A percentile compares a stretch with the other conserved stretches of the same genome.
These are phyloP conservation scores for Tricholaema leucomelas DNA, from an alignment of 2,113 vertebrate species.

Conservation along the genomic window DNA sequence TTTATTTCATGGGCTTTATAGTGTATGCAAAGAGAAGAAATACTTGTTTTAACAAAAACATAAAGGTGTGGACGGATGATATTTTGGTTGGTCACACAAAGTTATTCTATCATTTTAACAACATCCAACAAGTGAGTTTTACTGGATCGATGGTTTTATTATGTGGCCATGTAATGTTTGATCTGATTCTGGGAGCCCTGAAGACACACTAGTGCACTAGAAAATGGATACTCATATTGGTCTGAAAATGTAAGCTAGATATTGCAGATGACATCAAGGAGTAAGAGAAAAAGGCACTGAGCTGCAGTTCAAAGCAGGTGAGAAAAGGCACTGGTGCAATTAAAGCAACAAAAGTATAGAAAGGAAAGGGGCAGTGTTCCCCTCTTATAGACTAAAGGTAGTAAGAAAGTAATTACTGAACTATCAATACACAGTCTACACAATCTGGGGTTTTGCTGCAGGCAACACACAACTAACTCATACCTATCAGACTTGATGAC, in stretches of 20 bases:
- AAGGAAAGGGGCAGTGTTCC: background rate
- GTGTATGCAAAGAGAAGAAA: background rate
- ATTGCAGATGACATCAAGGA: background rate
- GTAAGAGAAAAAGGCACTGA: background rate
- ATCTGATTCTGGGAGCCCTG: background rate
- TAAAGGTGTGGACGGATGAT: background rate
- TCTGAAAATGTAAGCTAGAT: background rate
- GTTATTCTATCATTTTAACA: background rate
- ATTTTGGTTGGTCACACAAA: background rate
- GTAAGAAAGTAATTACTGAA: background rate
- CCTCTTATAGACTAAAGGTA: background rate
- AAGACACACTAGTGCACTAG: background rate
- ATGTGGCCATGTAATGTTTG: background rate
- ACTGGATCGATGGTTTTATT: background rate
- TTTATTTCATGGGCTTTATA: background rate
- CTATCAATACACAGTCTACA: background rate
- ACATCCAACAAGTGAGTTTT: background rate
- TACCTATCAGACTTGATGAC: background rate
- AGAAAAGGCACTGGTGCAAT: background rate
- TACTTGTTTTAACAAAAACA: background rate
- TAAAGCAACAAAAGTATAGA: background rate
- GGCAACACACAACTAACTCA: background rate
- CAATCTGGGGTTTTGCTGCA: background rate
- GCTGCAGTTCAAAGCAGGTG: background rate
- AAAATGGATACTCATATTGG: background rate